Conservation (phyloP, 1,140 invertebrate species). For the Aphidius ervi region DNA sequence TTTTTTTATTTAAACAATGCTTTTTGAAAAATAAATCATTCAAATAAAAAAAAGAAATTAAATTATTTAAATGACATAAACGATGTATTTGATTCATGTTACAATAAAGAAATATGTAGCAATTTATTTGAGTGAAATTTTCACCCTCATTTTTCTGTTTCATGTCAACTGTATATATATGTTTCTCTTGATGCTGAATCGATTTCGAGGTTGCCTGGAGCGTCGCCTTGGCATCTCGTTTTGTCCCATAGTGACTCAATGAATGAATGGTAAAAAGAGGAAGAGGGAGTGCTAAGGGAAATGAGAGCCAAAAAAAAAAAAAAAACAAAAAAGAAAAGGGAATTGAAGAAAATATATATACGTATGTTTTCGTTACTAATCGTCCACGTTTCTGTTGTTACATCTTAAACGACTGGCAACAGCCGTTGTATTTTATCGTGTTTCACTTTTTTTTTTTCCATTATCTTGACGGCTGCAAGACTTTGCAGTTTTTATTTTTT, state of each 20-base stretch:
- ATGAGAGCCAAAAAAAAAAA: neutral
- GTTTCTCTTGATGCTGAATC: conserved; percentile 8
- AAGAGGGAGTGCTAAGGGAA: neutral
- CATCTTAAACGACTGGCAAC: conserved; percentile 18
- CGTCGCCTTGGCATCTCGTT: neutral
- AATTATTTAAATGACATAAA: no score
- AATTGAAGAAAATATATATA: conserved; percentile 7
- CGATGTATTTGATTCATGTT: no score
- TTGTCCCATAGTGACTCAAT: neutral
- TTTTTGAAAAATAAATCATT: neutral
- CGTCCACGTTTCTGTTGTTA: conserved; percentile 18
- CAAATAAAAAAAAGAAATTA: conserved; percentile 1
- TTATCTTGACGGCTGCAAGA: neutral
- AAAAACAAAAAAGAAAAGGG: neutral
- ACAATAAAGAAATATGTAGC: neutral
- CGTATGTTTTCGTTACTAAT: conserved; percentile 24
- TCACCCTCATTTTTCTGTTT: neutral
- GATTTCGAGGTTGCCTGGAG: conserved; percentile 8
- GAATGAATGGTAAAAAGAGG: neutral
- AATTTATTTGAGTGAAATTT: conserved; percentile 6
- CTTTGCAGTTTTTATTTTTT: conserved; percentile 1
- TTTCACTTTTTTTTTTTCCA: conserved; percentile 1
- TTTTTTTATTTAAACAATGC: neutral
- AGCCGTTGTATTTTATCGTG: conserved; percentile 20
- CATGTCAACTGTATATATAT: neutral